Conservation (phyloP, 2,888 invertebrate genomes). For the Buathra laborator region DNA sequence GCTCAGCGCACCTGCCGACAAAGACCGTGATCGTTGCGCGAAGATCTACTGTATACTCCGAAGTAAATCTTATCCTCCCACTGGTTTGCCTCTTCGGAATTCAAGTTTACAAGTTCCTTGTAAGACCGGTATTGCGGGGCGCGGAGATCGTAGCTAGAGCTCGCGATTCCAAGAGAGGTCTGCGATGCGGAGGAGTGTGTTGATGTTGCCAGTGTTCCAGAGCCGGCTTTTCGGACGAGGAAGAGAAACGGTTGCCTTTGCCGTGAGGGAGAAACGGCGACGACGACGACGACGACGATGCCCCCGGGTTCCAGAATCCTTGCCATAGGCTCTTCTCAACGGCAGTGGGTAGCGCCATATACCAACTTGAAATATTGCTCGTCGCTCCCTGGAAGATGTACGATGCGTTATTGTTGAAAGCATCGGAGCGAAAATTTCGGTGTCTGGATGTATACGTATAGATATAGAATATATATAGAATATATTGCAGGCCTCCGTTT, state of each 20-base stretch:
- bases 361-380: slow-evolving; percentile 83
- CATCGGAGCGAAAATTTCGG: slow-evolving; percentile 83
- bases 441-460: slow-evolving; percentile 78
- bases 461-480: slow-evolving; percentile 23
- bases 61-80: slow-evolving; percentile 22
- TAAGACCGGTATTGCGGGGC: slow-evolving; percentile 19
- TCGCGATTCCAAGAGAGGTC: slow-evolving; percentile 8
- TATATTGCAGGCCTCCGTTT: slow-evolving; percentile 47
- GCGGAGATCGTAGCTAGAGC: not conserved
- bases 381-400: slow-evolving; percentile 83
- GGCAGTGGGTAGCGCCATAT: slow-evolving; percentile 64
- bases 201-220: slow-evolving; percentile 31
- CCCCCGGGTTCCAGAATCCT: slow-evolving; percentile 52
- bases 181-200: not conserved
- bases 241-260: slow-evolving; percentile 49
- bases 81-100: slow-evolving; percentile 19
- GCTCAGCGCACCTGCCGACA: not conserved
- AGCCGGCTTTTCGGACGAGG: slow-evolving; percentile 23
- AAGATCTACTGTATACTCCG: not conserved
- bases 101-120: slow-evolving; percentile 30
- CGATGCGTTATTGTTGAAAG: slow-evolving; percentile 84
- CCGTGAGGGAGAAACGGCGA: slow-evolving; percentile 47
- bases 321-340: slow-evolving; percentile 52
- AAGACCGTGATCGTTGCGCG: not conserved
- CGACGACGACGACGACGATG: slow-evolving; percentile 15